A percentile compares a stretch with the other conserved stretches of the same genome.
Conservation (phyloP, 23 tunicate species). For the Clavelina lepadiformis region DNA sequence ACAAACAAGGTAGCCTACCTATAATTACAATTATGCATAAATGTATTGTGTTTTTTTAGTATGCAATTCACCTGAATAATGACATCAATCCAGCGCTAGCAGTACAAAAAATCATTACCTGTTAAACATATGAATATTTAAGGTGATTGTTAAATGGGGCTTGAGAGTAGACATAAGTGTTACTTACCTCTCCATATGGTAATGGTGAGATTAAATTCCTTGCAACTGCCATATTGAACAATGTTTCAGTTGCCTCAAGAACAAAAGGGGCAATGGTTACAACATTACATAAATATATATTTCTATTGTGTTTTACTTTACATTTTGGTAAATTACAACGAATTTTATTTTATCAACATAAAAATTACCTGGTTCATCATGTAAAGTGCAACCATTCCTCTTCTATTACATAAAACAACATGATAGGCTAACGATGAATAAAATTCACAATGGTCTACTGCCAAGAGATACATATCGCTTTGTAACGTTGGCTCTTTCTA, state of each 20-base stretch:
- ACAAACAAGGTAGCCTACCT: too few species aligned
- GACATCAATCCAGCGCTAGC: constrained; percentile 30
- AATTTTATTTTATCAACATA: neutral
- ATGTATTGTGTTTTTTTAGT: too few species aligned
- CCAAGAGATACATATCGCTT: neutral
- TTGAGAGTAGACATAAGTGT: too few species aligned
- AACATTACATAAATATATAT: too few species aligned
- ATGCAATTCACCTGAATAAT: constrained; percentile 27
- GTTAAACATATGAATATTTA: neutral
- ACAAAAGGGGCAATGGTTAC: too few species aligned
- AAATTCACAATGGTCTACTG: neutral
- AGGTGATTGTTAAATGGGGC: neutral
- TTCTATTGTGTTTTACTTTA: too few species aligned
- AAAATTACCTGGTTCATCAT: constrained; percentile 23
- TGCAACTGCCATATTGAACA: constrained; percentile 46
- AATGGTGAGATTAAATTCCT: constrained; percentile 10
- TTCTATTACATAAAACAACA: constrained; percentile 15
- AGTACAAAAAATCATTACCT: constrained; percentile 4
- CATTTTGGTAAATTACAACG: neutral
- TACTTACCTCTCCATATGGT: constrained; percentile 26
- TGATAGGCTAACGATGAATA: neutral
- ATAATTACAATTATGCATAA: too few species aligned
- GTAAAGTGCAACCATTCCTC: constrained; percentile 32
- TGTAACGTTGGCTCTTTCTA: too few species aligned
- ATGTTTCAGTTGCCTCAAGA: constrained; percentile 29